phyloP scores from a whole-genome alignment of 2,113 vertebrate genomes.

The Podarcis raffonei region DNA sequence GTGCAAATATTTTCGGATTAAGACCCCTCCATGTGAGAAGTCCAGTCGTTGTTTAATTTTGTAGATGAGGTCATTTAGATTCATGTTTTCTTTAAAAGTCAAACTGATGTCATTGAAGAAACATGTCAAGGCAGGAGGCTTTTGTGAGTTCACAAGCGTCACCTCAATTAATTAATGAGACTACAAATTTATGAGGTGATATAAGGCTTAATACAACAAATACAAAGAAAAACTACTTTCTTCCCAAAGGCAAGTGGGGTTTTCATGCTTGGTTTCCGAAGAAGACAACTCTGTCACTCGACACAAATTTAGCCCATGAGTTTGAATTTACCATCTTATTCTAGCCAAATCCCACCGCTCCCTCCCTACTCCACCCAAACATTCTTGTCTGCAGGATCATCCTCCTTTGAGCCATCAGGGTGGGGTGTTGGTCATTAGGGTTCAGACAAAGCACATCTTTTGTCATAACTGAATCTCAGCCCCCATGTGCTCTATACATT shows the following conservation, averaged over 20 bases:
- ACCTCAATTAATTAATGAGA: neutral
- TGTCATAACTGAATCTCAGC: neutral
- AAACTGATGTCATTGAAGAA: constrained; percentile 9
- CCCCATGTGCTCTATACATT: too few relatives aligned
- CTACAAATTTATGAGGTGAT: constrained; percentile 14
- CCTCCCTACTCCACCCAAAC: neutral
- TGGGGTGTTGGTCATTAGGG: neutral
- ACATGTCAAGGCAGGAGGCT: neutral
- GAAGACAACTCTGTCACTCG: neutral
- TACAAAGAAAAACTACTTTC: neutral
- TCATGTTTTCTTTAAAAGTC: constrained; percentile 15
- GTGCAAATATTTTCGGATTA: constrained; percentile 17
- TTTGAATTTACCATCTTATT: neutral
- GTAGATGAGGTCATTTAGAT: constrained; percentile 10
- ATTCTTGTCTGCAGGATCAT: neutral
- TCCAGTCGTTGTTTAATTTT: constrained; percentile 3
- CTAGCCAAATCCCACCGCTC: neutral
- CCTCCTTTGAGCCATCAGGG: neutral
- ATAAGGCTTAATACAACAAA: neutral
- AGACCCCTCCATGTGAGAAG: neutral
- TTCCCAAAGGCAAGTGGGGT: neutral
- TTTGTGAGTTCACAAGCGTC: neutral
- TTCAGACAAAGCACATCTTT: neutral
- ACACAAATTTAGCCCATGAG: neutral
- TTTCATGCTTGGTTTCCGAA: neutral